A percentile compares a stretch with the other conserved stretches of the same genome.
Evolutionary conservation across 2,888 invertebrate genomes (phyloP).

Genomic region (Volucella bombylans): DNA sequence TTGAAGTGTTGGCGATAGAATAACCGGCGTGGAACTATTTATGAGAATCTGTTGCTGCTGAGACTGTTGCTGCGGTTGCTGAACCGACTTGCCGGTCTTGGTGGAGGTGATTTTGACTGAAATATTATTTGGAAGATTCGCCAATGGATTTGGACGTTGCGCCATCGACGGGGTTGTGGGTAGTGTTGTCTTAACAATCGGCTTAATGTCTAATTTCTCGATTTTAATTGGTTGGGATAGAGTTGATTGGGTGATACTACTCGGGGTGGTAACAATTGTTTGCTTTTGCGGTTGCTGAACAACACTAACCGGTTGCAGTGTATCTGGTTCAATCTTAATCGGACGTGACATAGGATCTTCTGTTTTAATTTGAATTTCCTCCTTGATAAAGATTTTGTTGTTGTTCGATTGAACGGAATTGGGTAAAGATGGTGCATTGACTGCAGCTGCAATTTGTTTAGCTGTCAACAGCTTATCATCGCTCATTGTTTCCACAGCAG

Average conservation of each 20-base stretch:
- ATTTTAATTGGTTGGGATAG: conserved; percentile 78
- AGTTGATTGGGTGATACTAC: conserved; percentile 39
- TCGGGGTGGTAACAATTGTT: conserved; percentile 68
- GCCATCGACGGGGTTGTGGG: conserved; percentile 74
- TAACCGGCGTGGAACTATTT: conserved; percentile 81
- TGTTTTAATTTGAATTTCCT: conserved; percentile 81
- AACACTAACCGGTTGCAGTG: conserved; percentile 75
- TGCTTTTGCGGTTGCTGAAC: conserved; percentile 77
- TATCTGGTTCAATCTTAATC: conserved; percentile 78
- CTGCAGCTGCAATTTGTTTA: conserved; percentile 61
- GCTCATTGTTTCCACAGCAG: conserved; percentile 75
- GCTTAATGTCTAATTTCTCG: conserved; percentile 80
- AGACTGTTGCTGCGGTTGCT: conserved; percentile 67
- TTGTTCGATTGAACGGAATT: conserved; percentile 51
- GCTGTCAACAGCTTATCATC: conserved; percentile 75
- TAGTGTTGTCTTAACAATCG: conserved; percentile 75
- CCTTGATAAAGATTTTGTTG: conserved; percentile 77
- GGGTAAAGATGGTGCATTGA: conserved; percentile 31
- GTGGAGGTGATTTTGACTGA: conserved; percentile 81
- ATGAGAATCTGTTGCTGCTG: conserved; percentile 79
- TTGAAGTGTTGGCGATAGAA: conserved; percentile 78
- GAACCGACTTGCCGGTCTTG: conserved; percentile 77
- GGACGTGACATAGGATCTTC: conserved; percentile 80
- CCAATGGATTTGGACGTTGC: conserved; percentile 79
- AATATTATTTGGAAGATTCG: conserved; percentile 81